phyloP scores from a whole-genome alignment of 2,797 vertebrate genomes.

The Danio kyathit region DNA sequence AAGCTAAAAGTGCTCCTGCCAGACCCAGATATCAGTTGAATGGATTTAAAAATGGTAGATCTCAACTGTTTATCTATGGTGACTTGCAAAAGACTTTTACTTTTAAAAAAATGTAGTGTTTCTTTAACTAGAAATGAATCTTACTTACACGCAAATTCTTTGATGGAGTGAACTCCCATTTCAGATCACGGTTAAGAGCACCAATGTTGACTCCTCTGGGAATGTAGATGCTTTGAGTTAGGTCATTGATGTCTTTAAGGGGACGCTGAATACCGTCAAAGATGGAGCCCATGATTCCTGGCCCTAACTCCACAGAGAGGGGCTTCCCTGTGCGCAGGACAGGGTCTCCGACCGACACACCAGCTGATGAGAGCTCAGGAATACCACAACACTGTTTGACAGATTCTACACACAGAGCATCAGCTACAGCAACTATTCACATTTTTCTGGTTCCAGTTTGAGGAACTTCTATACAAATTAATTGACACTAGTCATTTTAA shows the following conservation, averaged over 20 bases:
- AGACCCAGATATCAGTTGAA: too few species aligned
- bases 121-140: not conserved
- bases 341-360: constrained; percentile 96
- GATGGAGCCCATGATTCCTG: constrained; percentile 98
- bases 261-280: constrained; percentile 99
- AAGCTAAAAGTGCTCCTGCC: too few species aligned
- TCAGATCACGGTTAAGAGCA: constrained; percentile 90
- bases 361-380: constrained; percentile 86
- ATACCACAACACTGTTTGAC: constrained; percentile 59
- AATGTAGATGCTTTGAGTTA: constrained; percentile 97
- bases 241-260: constrained; percentile 91
- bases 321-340: constrained; percentile 98
- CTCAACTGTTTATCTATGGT: too few species aligned
- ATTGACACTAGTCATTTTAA: too few species aligned
- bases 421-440: not conserved
- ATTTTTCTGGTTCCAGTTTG: too few species aligned
- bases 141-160: constrained; percentile 89
- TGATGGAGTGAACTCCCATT: constrained; percentile 93
- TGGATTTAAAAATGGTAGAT: too few species aligned
- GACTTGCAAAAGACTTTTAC: too few species aligned
- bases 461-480: too few species aligned
- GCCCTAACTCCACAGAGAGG: constrained; percentile 95
- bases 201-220: constrained; percentile 96
- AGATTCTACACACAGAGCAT: not conserved
- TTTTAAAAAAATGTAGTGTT: too few species aligned